These are phyloP conservation scores for Jacana jacana DNA, from an alignment of 2,113 vertebrate genomes.

Conservation along the genomic window DNA sequence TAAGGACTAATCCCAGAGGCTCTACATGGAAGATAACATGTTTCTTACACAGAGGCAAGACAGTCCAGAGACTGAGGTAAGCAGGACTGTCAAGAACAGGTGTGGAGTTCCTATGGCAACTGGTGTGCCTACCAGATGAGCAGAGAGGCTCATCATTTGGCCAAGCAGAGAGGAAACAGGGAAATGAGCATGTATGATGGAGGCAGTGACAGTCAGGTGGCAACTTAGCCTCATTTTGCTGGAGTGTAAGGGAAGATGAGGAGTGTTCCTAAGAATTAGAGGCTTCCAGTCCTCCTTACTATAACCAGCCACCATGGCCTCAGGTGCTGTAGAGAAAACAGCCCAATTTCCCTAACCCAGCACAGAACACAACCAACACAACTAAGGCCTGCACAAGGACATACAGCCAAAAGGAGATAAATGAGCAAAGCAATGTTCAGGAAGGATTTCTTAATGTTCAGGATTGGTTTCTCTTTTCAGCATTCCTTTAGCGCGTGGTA, in stretches of 20 bases:
- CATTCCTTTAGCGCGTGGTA: not conserved
- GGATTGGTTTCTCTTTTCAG: not conserved
- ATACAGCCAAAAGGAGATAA: not conserved
- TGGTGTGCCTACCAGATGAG: not conserved
- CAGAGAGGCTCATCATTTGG: no score
- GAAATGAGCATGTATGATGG: fast-evolving
- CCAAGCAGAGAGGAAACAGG: not conserved
- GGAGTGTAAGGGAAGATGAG: not conserved
- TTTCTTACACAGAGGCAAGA: not conserved
- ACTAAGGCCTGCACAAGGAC: not conserved
- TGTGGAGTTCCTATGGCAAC: not conserved
- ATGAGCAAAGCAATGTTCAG: not conserved
- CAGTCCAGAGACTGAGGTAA: not conserved
- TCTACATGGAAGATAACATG: not conserved
- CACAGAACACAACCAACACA: not conserved
- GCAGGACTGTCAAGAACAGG: not conserved
- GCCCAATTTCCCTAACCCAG: not conserved
- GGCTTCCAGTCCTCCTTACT: not conserved
- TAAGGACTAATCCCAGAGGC: not conserved
- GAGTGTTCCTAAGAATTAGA: not conserved
- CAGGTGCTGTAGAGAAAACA: not conserved
- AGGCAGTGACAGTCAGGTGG: not conserved
- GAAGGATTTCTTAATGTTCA: not conserved
- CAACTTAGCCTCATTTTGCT: not conserved
- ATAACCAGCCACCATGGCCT: not conserved